Base-by-base conservation (phyloP, 37 sponge, comb jelly and placozoan species). In the Chondrosia reniformis region DNA sequence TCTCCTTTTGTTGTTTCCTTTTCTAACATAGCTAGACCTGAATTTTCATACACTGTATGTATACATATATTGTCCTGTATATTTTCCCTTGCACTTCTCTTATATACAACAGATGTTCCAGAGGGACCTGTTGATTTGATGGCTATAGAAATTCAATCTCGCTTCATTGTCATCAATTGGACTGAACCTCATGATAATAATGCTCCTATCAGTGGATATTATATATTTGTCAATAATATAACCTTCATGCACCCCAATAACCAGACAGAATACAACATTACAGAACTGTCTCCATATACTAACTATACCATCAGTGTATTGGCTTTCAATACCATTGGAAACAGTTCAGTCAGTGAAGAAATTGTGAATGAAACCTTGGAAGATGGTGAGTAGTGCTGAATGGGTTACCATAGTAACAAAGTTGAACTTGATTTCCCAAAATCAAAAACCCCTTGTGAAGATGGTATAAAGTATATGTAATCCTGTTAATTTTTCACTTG, bases 161-260 rank as follows among this genome's bases (percentile, higher is more conserved):
- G 46, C 65, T 64, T 25, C 45, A 44, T 83, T 1, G 28, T 24
- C 6, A 59, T 86, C 6, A 21, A 19, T 31, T 83, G 86, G 86
- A 58, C 65, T 55, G 91, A 85, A 59, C 84, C 86, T 46, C 80
- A 85, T 63, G 69, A 83, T 46, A 86, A 83, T 64, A 86, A 90
- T 79, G 86, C 84, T n/a, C 83, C 81, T 30, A 80, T 90, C 56
- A 22, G 2, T 3, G 85, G 80, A 4, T 86, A 78, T 66, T 21
- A 19, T 5, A 66, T 84, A 9, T 4, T 19, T 6, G 59, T 84
- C 27, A 46, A 21, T 13, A 22, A 38, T 28, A 30, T 32, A 0
- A 65, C 64, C 43, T n/a, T 30, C 27, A 19, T 10, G 39, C 30
- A n/a, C n/a, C n/a, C n/a, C n/a, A n/a, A n/a, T n/a, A n/a, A n/a